Conservation (phyloP, 2,888 invertebrate genomes). For the Andrena flavipes region DNA sequence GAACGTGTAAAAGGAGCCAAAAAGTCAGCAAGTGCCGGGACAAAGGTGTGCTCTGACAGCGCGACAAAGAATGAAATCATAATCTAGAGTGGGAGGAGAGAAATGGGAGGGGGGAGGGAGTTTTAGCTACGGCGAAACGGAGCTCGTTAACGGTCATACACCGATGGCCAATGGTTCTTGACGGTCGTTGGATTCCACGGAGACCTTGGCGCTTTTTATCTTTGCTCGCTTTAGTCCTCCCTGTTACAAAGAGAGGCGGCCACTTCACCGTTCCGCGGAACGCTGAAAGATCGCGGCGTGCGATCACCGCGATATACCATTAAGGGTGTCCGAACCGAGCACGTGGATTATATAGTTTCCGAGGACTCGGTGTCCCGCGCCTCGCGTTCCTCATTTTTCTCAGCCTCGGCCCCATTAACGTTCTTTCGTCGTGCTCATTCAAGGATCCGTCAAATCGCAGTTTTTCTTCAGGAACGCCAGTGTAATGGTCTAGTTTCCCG, state of each 20-base stretch:
- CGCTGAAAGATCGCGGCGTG: conserved; percentile 65
- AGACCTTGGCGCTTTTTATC: conserved; percentile 74
- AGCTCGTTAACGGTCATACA: conserved; percentile 73
- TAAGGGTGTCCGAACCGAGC: conserved; percentile 64
- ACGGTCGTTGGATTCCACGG: conserved; percentile 66
- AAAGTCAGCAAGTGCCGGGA: neutral
- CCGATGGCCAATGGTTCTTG: conserved; percentile 67
- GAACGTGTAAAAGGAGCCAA: neutral
- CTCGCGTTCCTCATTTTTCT: conserved; percentile 57
- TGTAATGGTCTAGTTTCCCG: conserved; percentile 36
- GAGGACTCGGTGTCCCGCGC: conserved; percentile 53
- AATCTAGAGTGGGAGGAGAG: conserved; percentile 33
- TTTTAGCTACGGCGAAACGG: conserved; percentile 55
- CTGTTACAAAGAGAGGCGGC: conserved; percentile 56
- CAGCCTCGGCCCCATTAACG: conserved; percentile 38
- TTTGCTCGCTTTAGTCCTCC: conserved; percentile 54
- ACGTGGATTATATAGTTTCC: conserved; percentile 63
- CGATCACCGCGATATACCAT: conserved; percentile 71
- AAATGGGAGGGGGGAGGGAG: conserved; percentile 19
- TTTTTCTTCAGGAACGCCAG: conserved; percentile 34
- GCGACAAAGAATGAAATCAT: conserved; percentile 48
- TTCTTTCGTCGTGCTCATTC: conserved; percentile 57
- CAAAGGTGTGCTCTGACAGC: neutral
- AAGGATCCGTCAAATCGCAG: conserved; percentile 43
- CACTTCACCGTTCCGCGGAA: conserved; percentile 67